Percentiles rank a stretch among this genome's conserved stretches.
These are phyloP conservation scores for Cantharis rustica DNA, from an alignment of 2,888 invertebrate species.

Conservation along the genomic window DNA sequence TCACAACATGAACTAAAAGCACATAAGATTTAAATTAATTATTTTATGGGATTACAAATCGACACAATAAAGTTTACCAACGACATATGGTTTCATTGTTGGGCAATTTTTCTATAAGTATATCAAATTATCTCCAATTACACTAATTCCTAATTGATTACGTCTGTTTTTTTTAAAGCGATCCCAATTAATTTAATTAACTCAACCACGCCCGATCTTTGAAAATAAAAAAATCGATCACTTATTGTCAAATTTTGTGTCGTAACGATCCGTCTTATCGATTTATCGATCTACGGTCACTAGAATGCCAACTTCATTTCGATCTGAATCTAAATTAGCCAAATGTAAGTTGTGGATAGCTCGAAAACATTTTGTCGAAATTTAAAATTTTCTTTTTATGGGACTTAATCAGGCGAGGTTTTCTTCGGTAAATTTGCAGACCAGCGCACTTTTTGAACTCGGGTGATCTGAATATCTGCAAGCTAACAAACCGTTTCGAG, in stretches of 20 bases:
- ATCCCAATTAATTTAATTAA: background rate
- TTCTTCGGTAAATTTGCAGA: background rate
- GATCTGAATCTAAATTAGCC: background rate
- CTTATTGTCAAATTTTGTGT: background rate
- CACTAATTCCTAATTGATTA: background rate
- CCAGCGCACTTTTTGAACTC: background rate
- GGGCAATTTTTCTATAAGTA: background rate
- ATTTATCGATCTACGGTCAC: background rate
- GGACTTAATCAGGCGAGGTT: background rate
- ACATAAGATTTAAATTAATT: constrained; percentile 1
- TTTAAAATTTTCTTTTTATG: no score
- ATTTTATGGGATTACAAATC: background rate
- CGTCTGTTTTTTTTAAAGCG: background rate
- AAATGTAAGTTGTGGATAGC: background rate
- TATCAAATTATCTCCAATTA: background rate
- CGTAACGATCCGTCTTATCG: background rate
- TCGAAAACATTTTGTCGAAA: no score
- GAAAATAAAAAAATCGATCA: background rate
- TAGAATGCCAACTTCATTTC: background rate
- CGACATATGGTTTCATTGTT: background rate
- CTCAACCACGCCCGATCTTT: background rate
- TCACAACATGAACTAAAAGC: constrained; percentile 25
- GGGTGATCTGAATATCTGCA: constrained; percentile 1
- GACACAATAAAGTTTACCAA: background rate
- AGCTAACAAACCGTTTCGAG: constrained; percentile 5